Percentiles rank a stretch among this genome's conserved stretches.
phyloP scores from a whole-genome alignment of 1,140 invertebrate genomes.

The Dendroctonus valens region DNA sequence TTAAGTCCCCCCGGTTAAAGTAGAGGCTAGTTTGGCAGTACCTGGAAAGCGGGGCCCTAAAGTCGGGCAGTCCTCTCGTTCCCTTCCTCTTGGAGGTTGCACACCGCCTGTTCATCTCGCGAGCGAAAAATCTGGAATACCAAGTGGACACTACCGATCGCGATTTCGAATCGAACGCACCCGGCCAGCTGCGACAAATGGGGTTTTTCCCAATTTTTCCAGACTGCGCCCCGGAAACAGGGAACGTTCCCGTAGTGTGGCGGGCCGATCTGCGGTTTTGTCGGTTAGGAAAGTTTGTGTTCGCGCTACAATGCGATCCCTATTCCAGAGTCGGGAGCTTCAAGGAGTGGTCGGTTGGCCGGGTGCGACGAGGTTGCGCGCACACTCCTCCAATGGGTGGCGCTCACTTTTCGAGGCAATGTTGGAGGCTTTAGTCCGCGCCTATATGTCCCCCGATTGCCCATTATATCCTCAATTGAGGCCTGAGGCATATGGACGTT shows the following conservation, averaged over 20 bases:
- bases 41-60: constrained; percentile 27
- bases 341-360: constrained; percentile 33
- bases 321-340: constrained; percentile 18
- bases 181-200: too few relatives aligned
- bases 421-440: constrained; percentile 20
- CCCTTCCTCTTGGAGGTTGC: neutral
- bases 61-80: constrained; percentile 11
- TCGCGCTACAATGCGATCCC: constrained; percentile 21
- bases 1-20: too few relatives aligned
- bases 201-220: constrained; percentile 1
- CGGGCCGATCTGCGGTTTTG: constrained; percentile 16
- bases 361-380: constrained; percentile 30
- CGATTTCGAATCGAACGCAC: neutral
- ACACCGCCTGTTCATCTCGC: constrained; percentile 12
- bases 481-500: too few relatives aligned
- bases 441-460: neutral
- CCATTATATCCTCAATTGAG: too few relatives aligned
- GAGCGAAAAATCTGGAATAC: neutral
- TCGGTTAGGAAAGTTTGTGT: constrained; percentile 19
- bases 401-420: constrained; percentile 17
- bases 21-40: neutral
- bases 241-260: neutral
- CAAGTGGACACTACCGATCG: neutral
- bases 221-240: constrained; percentile 3
- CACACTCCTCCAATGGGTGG: constrained; percentile 17